Evolutionary conservation across 2,888 invertebrate species (phyloP), one percentile per base, ranked within the genome.

Genomic region (Nysson spinosus): DNA sequence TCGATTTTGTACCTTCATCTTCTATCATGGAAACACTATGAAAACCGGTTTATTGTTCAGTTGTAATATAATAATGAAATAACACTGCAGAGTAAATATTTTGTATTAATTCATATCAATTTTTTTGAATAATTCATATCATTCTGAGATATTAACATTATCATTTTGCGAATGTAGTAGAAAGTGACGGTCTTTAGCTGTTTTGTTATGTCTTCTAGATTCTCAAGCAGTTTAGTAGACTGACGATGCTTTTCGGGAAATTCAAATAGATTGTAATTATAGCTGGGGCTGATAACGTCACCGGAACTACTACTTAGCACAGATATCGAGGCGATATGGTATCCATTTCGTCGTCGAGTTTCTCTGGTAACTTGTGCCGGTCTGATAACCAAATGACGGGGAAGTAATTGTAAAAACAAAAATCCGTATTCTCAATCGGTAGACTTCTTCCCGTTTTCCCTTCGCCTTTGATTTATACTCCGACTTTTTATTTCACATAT

Each of bases 331-430:
- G 60, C 62, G 69, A 72, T 46, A 32, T 56, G 69, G 58, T 60
- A 65, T 50, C 65, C 65, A 54, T 72, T 69, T 55, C 43, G 56
- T 20, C 43, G 47, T 34, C 28, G 39, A 22, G 34, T 60, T 57
- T 44, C 55, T 51, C 42, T 56, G 56, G 49, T 52, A 72, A 70
- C 60, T 75, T 56, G 69, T 63, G 47, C 55, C 66, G 69, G 72
- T 72, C 69, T 73, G 75, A 78, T 78, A 79, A 77, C 71, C 71
- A 74, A 76, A 76, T 69, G 77, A 74, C 71, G 65, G 67, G 47
- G 64, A 56, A 73, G 75, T 78, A 79, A 79, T 77, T 80, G 78
- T 62, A 54, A 12, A 40, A 47, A 46, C 52, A 47, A 44, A 52
- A 47, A 34, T 19, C 46, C 34, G 39, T 54, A 5, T 22, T 46